Percentiles rank a stretch among this genome's conserved stretches.
Evolutionary conservation across 2,888 invertebrate genomes (phyloP).

Genomic region (Euzetes globulus): DNA sequence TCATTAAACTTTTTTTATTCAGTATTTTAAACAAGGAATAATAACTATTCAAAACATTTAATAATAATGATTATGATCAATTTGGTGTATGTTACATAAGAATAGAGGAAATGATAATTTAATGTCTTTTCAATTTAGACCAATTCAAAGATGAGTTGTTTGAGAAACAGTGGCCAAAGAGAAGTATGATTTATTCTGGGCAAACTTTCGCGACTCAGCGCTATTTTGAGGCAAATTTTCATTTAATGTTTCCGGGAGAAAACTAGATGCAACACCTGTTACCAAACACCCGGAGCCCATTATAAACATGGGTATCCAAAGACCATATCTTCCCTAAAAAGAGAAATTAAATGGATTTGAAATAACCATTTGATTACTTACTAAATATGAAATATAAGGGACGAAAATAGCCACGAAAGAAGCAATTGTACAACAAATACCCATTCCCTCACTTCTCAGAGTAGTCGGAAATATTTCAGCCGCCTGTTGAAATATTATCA

Average conservation of each 20-base stretch:
- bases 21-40: too few relatives aligned
- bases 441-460: conserved; percentile 59
- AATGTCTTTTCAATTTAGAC: too few relatives aligned
- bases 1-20: too few relatives aligned
- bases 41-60: too few relatives aligned
- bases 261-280: conserved; percentile 71
- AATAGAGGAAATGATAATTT: too few relatives aligned
- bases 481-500: conserved; percentile 56
- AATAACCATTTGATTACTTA: conserved; percentile 24
- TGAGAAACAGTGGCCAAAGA: conserved; percentile 53
- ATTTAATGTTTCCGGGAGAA: conserved; percentile 71
- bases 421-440: conserved; percentile 49
- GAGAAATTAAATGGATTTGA: too few relatives aligned
- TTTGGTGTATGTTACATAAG: too few relatives aligned
- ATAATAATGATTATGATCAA: too few relatives aligned
- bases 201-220: conserved; percentile 66
- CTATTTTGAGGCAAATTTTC: conserved; percentile 75
- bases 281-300: conserved; percentile 70
- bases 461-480: conserved; percentile 62
- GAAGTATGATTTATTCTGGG: conserved; percentile 48
- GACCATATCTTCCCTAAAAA: conserved; percentile 28
- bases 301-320: conserved; percentile 63
- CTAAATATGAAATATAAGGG: conserved; percentile 40
- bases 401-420: conserved; percentile 36
- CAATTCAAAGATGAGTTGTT: neutral